Evolutionary conservation across 2,888 invertebrate species (phyloP).

Genomic region (Tribolium freemani): DNA sequence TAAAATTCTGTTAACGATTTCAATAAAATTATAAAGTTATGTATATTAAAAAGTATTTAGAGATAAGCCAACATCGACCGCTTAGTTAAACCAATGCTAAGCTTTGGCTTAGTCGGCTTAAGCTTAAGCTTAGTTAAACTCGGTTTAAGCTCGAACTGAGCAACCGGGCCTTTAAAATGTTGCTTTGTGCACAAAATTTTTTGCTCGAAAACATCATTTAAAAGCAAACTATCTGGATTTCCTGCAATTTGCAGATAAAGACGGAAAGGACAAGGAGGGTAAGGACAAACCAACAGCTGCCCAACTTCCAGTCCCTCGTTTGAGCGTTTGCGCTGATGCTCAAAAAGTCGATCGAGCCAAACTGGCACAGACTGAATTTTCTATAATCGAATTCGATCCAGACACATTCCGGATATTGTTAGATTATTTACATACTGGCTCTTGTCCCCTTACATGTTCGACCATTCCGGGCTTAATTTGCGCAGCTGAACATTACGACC

Average conservation of each 20-base stretch:
- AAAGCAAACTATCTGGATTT: no score
- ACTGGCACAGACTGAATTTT: constrained; percentile 94
- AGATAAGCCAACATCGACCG: no score
- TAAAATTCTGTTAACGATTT: no score
- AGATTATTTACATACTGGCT: constrained; percentile 94
- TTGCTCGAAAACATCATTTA: no score
- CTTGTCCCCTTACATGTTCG: constrained; percentile 91
- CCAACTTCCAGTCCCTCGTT: constrained; percentile 86
- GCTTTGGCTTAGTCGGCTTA: no score
- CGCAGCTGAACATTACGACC: constrained; percentile 94
- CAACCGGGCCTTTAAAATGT: no score
- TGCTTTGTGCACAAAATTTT: no score
- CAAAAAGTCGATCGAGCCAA: constrained; percentile 94
- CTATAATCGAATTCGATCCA: constrained; percentile 94
- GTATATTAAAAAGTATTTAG: no score
- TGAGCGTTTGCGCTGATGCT: constrained; percentile 93
- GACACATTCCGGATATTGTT: constrained; percentile 92
- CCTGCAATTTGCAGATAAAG: constrained; percentile 80
- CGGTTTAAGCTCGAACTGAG: no score
- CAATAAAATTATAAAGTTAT: no score
- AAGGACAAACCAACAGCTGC: constrained; percentile 81
- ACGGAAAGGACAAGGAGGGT: constrained; percentile 83
- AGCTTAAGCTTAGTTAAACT: no score
- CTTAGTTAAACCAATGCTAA: no score
- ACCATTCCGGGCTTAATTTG: constrained; percentile 94